Evolutionary conservation across 2,888 invertebrate genomes (phyloP), one percentile per base, ranked within the genome.

Genomic region (Synanthedon tipuliformis): DNA sequence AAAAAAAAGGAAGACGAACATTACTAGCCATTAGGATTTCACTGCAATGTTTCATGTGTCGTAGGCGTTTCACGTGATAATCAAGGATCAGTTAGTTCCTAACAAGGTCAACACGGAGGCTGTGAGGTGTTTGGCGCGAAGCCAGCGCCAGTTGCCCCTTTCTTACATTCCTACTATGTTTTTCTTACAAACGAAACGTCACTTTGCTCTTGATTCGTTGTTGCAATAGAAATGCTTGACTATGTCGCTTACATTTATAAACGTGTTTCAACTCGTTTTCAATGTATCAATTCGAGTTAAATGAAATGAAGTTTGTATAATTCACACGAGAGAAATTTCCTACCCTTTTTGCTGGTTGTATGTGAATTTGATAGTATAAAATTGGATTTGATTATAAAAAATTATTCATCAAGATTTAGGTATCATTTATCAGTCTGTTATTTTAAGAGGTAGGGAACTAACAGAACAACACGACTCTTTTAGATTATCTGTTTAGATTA

Each of bases 101-200:
- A 40, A 54, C 57, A 51, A 54, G 51, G 54, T 48, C 51, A 23
- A n/a, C 8, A 23, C 10, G 11, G 51, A 51, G 54, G 54, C 40
- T 54, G 54, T 8, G 41, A 41, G 59, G 57, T 55, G 50, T 49
- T 62, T 79, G 79, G 79, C 77, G 15, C 15, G 16, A 10, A 49
- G 74, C 78, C 79, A 80, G 60, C 55, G 55, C 0, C 66, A 67
- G 63, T 62, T 69, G 66, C 62, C 69, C 55, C 55, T 58, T 34
- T 10, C 60, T 13, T 62, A 65, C 68, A 65, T 63, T 65, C 65
- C 69, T 63, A 66, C 66, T 65, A 56, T 65, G 63, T 68, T 71
- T 63, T 66, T 65, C 61, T 65, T 63, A 53, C 55, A 55, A 59
- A 56, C 57, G 58, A 61, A 65, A 67, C 63, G 68, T 62, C 65